These are phyloP conservation scores for Latrodectus hesperus DNA, from an alignment of 2,888 invertebrate genomes.

Conservation along the genomic window DNA sequence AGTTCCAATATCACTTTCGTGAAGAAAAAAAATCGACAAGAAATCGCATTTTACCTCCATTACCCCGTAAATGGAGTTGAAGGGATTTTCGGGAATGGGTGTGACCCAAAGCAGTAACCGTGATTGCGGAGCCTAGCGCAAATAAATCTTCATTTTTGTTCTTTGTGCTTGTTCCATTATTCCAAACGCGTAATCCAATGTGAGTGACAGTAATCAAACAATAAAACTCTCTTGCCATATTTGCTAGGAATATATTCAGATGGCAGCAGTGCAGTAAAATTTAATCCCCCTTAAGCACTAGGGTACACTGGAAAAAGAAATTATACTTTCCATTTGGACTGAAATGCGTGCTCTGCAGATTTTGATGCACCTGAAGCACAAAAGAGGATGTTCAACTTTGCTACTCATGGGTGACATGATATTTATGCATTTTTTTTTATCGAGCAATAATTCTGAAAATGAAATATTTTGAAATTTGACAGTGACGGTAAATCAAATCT, in stretches of 20 bases:
- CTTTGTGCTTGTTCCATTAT: slow-evolving; percentile 32
- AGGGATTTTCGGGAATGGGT: slow-evolving; percentile 14
- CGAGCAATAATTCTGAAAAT: too few relatives aligned
- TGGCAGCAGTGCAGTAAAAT: not conserved
- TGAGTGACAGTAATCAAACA: slow-evolving; percentile 61
- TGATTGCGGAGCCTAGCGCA: not conserved
- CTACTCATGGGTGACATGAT: not conserved
- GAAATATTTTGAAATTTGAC: too few relatives aligned
- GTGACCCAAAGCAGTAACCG: slow-evolving; percentile 26
- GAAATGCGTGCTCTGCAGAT: not conserved
- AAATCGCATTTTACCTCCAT: slow-evolving; percentile 6
- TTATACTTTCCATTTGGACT: not conserved
- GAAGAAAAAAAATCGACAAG: not conserved
- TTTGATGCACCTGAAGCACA: not conserved
- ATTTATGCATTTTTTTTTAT: not conserved
- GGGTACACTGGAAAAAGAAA: not conserved
- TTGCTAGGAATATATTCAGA: not conserved
- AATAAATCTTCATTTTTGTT: slow-evolving; percentile 26
- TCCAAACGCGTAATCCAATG: slow-evolving; percentile 30
- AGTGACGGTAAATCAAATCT: too few relatives aligned
- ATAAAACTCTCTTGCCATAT: slow-evolving; percentile 23
- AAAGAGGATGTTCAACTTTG: not conserved
- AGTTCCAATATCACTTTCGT: not conserved
- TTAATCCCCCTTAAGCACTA: not conserved
- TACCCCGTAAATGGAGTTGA: slow-evolving; percentile 7